phyloP scores from a whole-genome alignment of 2,113 vertebrate genomes.

The Muntiacus muntjak region DNA sequence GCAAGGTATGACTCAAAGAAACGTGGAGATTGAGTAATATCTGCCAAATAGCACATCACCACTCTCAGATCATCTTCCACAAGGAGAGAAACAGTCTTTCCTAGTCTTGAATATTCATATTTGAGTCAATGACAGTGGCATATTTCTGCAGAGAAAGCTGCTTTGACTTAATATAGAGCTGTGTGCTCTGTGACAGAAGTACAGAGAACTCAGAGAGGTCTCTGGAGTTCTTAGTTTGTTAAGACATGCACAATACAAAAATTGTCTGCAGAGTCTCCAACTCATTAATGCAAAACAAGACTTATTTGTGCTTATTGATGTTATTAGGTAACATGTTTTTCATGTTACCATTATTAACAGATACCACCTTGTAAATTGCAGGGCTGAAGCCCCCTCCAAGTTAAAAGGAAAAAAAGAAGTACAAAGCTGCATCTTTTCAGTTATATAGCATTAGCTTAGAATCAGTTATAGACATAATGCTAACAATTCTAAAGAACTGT shows the following conservation, averaged over 20 bases:
- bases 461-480: constrained; percentile 17
- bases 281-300: neutral
- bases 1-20: constrained; percentile 80
- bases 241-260: neutral
- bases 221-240: neutral
- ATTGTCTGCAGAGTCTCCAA: neutral
- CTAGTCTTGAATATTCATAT: neutral
- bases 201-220: neutral
- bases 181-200: neutral
- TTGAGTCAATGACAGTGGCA: neutral
- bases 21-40: neutral
- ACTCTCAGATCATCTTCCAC: neutral
- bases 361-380: neutral
- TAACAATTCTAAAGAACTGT: constrained; percentile 35
- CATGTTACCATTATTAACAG: constrained; percentile 4
- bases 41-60: rapidly evolving
- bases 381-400: neutral
- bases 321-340: neutral
- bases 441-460: neutral
- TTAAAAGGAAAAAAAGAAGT: neutral
- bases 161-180: neutral
- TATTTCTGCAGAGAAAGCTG: neutral
- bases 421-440: constrained; percentile 10
- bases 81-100: neutral
- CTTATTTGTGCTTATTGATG: neutral